Evolutionary conservation across 2,113 vertebrate genomes (phyloP), one percentile per base, ranked within the genome.

Genomic region (Nycticryphes semicollaris): DNA sequence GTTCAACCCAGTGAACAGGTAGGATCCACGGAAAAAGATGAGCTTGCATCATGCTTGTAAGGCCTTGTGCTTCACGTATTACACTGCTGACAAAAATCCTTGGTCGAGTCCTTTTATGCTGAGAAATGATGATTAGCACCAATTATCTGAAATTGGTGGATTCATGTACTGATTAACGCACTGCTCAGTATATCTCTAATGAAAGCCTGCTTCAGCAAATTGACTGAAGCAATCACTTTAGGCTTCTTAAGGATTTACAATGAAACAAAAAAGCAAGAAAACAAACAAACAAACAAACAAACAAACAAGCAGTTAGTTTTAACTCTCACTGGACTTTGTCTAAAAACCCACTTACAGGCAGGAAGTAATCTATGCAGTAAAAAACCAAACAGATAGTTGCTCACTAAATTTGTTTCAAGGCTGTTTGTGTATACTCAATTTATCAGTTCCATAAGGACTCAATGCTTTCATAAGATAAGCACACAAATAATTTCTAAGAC

Each of bases 61-160:
- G 35, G 21, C 22, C 63, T 84, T 69, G 35, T 53, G 66, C 37
- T 79, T 76, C 0, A 0, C 4, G 0, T 23, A 21, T 73, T 73
- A n/a, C 19, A 12, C n/a, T 88, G 73, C 59, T 89, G 86, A 90
- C 56, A 90, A 56, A 95, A 88, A 67, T 82, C 47, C 27, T 75
- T 74, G 25, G 45, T 95, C 4, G 8, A 89, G 77, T 77, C 72
- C 74, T 96, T 94, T 96, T 84, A 73, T 94, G 53, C 47, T 96
- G 74, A 87, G 77, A 94, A 92, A 91, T 81, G 4, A 63, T 80
- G 75, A 95, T 95, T 94, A 97, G 72, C 64, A 95, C n/a, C 37
- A 95, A 93, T 96, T 96, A 96, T 78, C 83, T 91, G 80, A 93
- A 97, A 93, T 23, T 88, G 84, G 41, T 94, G 62, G 48, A 96